phyloP scores from a whole-genome alignment of 2,113 vertebrate genomes.

The Corvus hawaiiensis region DNA sequence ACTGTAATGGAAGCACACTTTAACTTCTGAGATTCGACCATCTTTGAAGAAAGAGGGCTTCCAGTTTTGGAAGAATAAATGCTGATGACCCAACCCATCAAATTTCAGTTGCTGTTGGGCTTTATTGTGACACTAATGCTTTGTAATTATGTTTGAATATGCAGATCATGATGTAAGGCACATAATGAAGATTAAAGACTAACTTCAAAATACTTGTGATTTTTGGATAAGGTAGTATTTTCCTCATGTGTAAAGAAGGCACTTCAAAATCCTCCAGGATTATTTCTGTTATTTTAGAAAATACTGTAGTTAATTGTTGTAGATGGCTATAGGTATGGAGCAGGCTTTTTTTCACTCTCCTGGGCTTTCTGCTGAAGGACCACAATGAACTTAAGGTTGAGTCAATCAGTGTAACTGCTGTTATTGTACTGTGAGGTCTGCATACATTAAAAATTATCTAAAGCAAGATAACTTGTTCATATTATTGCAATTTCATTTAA shows the following conservation, averaged over 20 bases:
- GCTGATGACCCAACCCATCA: slow-evolving; percentile 13
- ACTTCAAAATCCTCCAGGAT: not conserved
- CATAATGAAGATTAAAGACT: not conserved
- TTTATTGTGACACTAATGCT: not conserved
- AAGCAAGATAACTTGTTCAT: not conserved
- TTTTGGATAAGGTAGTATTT: not conserved
- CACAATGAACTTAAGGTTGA: not conserved
- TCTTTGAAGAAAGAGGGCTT: slow-evolving; percentile 8
- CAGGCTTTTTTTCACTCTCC: not conserved
- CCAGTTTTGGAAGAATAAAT: slow-evolving; percentile 22
- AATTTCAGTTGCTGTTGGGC: not conserved
- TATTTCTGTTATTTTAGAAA: not conserved
- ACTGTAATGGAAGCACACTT: not conserved
- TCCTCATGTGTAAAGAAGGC: not conserved
- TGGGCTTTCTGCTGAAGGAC: not conserved
- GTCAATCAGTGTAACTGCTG: not conserved
- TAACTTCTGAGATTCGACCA: not conserved
- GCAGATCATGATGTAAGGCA: not conserved
- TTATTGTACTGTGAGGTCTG: not conserved
- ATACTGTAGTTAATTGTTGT: not conserved
- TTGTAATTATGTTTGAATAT: not conserved
- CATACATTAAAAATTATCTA: not conserved
- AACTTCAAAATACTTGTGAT: not conserved
- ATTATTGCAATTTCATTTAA: not conserved
- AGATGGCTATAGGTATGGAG: not conserved